Conservation (phyloP, 2,888 invertebrate species). For the Ashinkailepas kermadecensis region DNA sequence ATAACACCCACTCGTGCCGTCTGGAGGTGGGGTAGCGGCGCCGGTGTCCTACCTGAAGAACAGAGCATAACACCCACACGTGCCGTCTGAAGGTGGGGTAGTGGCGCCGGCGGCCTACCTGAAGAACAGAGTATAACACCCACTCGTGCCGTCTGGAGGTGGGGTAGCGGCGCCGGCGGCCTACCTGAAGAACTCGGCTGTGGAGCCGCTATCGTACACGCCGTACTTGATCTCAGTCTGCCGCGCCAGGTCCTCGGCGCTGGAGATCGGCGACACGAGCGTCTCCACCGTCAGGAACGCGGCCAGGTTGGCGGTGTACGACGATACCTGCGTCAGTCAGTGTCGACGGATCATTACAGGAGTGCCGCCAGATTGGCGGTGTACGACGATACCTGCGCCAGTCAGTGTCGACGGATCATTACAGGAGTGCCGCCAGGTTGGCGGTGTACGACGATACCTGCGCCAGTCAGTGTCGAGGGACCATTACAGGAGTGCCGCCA, state of each 20-base stretch:
- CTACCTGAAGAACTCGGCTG: slow-evolving; percentile 29
- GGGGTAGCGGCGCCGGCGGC: too few species aligned
- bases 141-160: too few species aligned
- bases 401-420: too few species aligned
- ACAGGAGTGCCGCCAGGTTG: slow-evolving; percentile 71
- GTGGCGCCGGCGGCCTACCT: too few species aligned
- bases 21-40: too few species aligned
- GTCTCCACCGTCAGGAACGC: slow-evolving; percentile 90
- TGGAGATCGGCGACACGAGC: slow-evolving; percentile 61
- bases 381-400: slow-evolving; percentile 52
- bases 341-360: slow-evolving; percentile 42
- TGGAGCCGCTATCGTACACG: slow-evolving; percentile 28
- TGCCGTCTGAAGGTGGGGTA: too few species aligned
- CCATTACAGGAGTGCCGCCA: slow-evolving; percentile 70
- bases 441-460: slow-evolving; percentile 52
- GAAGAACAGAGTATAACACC: too few species aligned
- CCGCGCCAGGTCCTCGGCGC: slow-evolving; percentile 32
- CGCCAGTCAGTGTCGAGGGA: too few species aligned
- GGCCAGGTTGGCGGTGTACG: slow-evolving; percentile 50
- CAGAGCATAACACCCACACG: too few species aligned
- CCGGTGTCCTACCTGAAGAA: too few species aligned
- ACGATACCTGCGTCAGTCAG: too few species aligned
- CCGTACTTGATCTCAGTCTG: slow-evolving; percentile 34
- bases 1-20: too few species aligned
- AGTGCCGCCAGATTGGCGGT: slow-evolving; percentile 65